A percentile compares a stretch with the other conserved stretches of the same genome.
Conservation (phyloP, 2,113 vertebrate species). For the Solea senegalensis region DNA sequence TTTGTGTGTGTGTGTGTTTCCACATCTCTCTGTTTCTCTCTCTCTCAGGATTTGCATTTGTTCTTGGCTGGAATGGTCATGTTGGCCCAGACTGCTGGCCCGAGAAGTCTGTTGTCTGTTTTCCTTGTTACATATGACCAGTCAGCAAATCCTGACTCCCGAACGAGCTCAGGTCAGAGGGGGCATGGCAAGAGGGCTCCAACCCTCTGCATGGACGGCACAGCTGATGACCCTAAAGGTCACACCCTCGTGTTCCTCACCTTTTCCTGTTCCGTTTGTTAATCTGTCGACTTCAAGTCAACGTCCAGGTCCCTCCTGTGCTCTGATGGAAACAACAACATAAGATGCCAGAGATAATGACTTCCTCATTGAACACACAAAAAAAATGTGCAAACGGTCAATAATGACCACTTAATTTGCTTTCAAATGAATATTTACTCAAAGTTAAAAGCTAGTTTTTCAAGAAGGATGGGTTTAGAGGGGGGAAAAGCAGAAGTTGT, state of each 20-base stretch:
- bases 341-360: conserved; percentile 21
- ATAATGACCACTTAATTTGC: too few relatives aligned
- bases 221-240: conserved; percentile 61
- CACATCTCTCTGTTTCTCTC: conserved; percentile 6
- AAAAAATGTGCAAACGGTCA: conserved; percentile 5
- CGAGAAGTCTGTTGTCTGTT: conserved; percentile 16
- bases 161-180: conserved; percentile 18
- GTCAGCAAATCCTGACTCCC: not conserved
- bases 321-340: conserved; percentile 46
- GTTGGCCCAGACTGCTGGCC: not conserved
- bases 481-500: too few relatives aligned
- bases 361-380: conserved; percentile 20
- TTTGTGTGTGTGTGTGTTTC: conserved; percentile 39
- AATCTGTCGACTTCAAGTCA: conserved; percentile 43
- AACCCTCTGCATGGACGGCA: conserved; percentile 17
- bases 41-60: conserved; percentile 27
- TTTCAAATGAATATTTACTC: too few relatives aligned
- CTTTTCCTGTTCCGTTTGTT: conserved; percentile 66
- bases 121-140: conserved; percentile 22
- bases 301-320: conserved; percentile 20
- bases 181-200: not conserved
- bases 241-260: conserved; percentile 52
- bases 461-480: too few relatives aligned
- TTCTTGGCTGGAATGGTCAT: conserved; percentile 22
- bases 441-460: too few relatives aligned